Base-by-base conservation (phyloP, 2,113 vertebrate genomes). In the Myotis davidii region DNA sequence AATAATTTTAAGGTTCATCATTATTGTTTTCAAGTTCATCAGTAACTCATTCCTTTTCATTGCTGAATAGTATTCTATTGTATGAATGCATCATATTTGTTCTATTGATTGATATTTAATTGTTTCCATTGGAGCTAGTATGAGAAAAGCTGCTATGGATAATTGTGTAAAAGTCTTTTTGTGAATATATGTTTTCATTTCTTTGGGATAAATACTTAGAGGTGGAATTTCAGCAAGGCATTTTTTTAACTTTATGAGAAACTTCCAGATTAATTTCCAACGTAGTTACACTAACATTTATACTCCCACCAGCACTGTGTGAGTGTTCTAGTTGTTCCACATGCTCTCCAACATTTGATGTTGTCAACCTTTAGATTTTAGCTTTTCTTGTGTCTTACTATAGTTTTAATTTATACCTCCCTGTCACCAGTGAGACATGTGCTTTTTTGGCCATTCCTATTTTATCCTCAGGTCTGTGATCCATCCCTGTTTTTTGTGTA, bases 191-290 rank as follows among this genome's bases (percentile, higher is more conserved):
- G 17, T 73, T 67, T 74, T 92, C 65, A 37, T 90, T 70, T 90
- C 50, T 69, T 85, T 92, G 52, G 45, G 42, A 54, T 87, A 76
- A 65, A 52, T 92, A 85, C 59, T 85, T 90, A 86, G 54, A 84
- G 76, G 77, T 83, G n/a, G 78, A 21, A 61, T 42, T 85, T 69
- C 5, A 89, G n/a, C 2, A 37, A 72, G 69, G 25, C 42, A 11
- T 96, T 92, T 95, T 56, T 82, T 79, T 92, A 59, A 50, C 45
- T 85, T 70, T 32, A 64, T 94, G 81, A 82, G 59, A 95, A 54
- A 70, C 88, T 89, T 88, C n/a, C 27, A 88, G 56, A 29, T 81
- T 48, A 59, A 37, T 81, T 65, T 86, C 48, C 34, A 85, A 64
- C 59, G 23, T 69, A 32, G 1, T 69, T 45, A 21, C 42, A 39